Percentiles rank a stretch among this genome's conserved stretches.
phyloP scores from a whole-genome alignment of 1,140 invertebrate genomes.

The Cydia amplana region DNA sequence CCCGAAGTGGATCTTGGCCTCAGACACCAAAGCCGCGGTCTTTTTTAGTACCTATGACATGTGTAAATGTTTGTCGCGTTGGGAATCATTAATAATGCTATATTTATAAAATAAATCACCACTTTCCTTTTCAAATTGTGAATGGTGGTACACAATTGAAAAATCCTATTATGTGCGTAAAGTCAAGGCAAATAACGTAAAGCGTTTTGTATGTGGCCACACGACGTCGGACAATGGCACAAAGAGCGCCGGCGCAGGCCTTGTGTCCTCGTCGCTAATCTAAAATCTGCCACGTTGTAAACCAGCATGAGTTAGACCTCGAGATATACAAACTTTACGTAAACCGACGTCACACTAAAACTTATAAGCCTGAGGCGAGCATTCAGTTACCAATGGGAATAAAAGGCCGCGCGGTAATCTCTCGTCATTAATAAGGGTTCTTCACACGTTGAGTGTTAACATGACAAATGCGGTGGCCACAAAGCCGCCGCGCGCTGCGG shows the following conservation, averaged over 20 bases:
- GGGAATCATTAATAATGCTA: not conserved
- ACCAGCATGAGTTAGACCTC: not conserved
- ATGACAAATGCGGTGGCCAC: constrained; percentile 69
- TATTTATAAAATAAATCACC: constrained; percentile 28
- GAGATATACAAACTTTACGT: not conserved
- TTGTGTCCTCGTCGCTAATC: not conserved
- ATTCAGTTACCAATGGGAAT: constrained; percentile 51
- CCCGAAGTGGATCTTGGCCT: no score
- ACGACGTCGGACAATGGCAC: constrained; percentile 23
- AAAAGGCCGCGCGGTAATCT: constrained; percentile 65
- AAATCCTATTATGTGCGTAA: constrained; percentile 30
- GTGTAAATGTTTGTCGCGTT: constrained; percentile 12
- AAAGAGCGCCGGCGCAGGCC: constrained; percentile 25
- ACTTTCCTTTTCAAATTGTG: constrained; percentile 9
- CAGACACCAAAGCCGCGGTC: no score
- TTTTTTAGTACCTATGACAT: not conserved
- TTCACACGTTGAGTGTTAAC: constrained; percentile 74
- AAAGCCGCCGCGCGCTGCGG: constrained; percentile 57
- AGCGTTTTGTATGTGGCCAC: constrained; percentile 30
- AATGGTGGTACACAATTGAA: constrained; percentile 27
- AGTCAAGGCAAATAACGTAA: constrained; percentile 22
- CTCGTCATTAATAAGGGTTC: constrained; percentile 72
- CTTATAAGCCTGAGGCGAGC: not conserved
- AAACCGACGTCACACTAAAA: not conserved
- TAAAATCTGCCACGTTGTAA: not conserved